Conservation (phyloP, 92 coral and sea anemone species). For the Paragorgia papillata region DNA sequence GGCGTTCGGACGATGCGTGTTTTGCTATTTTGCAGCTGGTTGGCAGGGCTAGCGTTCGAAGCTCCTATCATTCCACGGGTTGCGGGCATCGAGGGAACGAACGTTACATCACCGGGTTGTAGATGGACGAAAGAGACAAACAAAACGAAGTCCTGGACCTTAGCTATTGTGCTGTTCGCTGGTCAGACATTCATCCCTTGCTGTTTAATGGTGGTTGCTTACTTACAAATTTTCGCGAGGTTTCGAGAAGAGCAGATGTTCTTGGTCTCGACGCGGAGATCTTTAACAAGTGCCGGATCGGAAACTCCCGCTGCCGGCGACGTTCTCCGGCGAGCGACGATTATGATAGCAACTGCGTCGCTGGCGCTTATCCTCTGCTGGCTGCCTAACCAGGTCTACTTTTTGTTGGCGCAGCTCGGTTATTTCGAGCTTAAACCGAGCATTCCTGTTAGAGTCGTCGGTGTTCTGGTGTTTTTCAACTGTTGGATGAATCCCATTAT, state of each 20-base stretch:
- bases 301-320: not conserved
- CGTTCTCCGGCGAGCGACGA: conserved; percentile 59
- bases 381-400: conserved; percentile 73
- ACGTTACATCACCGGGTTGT: conserved; percentile 7
- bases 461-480: conserved; percentile 32
- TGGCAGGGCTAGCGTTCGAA: conserved; percentile 57
- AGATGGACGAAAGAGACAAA: conserved; percentile 39
- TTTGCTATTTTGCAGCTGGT: conserved; percentile 59
- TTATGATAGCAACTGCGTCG: conserved; percentile 75
- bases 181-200: conserved; percentile 40
- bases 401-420: conserved; percentile 65
- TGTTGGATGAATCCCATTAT: conserved; percentile 33
- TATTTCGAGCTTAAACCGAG: conserved; percentile 57
- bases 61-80: conserved; percentile 36
- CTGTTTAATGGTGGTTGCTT: conserved; percentile 16
- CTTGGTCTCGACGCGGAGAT: conserved; percentile 6
- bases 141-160: conserved; percentile 30
- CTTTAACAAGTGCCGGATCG: not conserved
- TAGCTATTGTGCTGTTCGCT: conserved; percentile 28
- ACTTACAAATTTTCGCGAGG: conserved; percentile 15
- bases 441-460: conserved; percentile 26
- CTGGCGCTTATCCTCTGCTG: conserved; percentile 68
- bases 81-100: not conserved
- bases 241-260: conserved; percentile 15
- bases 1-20: conserved; percentile 55